Evolutionary conservation across 1,140 invertebrate species (phyloP), one percentile per base, ranked within the genome.

Genomic region (Ericerus pela): DNA sequence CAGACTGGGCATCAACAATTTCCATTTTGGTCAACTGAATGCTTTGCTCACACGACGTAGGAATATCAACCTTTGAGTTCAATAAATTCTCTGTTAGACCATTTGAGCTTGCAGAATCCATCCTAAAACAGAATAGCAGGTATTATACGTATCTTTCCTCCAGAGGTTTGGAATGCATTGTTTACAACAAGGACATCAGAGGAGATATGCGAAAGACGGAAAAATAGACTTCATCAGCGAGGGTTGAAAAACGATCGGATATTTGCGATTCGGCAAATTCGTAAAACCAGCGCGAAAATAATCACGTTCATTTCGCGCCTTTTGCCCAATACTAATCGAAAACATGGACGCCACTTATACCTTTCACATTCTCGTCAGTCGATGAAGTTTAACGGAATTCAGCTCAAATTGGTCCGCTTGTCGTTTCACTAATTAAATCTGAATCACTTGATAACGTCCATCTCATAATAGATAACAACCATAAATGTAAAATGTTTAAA

Each of bases 291-390:
- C n/a, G 8, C n/a, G 30, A 33, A 33, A 33, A 33, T 10, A n/a
- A n/a, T 10, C n/a, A 38, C 4, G 4, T 16, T 38, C 14, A 14
- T 38, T 38, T 38, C 36, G 36, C 36, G 36, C 36, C 36, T 38
- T 38, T 38, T 38, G 36, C 4, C 3, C n/a, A 38, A 4, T 16
- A 16, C 20, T 6, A 38, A 38, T 38, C 36, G 36, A 38, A 38
- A 38, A 38, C 36, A 38, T 38, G 36, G 36, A 38, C 36, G 36
- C 36, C 36, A 38, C 36, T 38, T 16, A 14, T 38, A 38, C 36
- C 36, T 38, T 38, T n/a, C n/a, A n/a, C n/a, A 38, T 4, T 6
- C 14, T 38, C 20, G 36, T 38, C 36, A 16, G n/a, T 18, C n/a
- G n/a, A 5, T 38, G 36, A 38, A 38, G 20, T 16, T 38, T 38